A percentile compares a stretch with the other conserved stretches of the same genome.
Evolutionary conservation across 1,140 invertebrate genomes (phyloP).

Genomic region (Lineus longissimus): DNA sequence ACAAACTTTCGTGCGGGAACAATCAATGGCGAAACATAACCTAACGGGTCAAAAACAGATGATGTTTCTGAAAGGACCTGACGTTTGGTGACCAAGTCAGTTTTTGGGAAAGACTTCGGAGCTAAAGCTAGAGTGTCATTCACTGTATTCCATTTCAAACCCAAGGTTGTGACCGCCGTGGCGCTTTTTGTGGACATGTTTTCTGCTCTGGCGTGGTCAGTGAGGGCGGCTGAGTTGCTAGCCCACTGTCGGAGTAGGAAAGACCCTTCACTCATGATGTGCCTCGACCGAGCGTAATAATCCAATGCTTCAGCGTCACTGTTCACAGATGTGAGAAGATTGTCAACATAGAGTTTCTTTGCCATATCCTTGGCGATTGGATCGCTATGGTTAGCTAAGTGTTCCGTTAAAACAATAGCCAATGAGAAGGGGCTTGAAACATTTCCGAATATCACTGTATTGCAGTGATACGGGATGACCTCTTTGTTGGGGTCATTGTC

Average conservation of each 20-base stretch:
- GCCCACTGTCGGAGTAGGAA: conserved; percentile 4
- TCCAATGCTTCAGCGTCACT: not conserved
- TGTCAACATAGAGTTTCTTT: not conserved
- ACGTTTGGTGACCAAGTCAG: not conserved
- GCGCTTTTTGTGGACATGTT: not conserved
- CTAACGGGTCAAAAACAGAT: not conserved
- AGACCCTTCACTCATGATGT: not conserved
- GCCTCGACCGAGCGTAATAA: not conserved
- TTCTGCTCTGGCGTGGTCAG: not conserved
- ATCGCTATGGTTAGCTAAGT: not conserved
- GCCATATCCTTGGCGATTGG: not conserved
- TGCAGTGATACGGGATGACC: conserved; percentile 7
- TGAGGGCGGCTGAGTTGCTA: not conserved
- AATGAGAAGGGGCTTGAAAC: not conserved
- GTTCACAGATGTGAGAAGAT: not conserved
- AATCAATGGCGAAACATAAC: not conserved
- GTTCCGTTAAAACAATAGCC: not conserved
- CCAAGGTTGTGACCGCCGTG: not conserved
- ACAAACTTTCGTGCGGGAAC: not conserved
- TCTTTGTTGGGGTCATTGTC: not conserved
- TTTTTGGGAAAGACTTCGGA: not conserved
- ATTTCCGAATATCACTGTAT: conserved; percentile 4
- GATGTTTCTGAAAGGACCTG: not conserved
- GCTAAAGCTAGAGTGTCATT: not conserved
- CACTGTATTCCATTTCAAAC: not conserved